These are phyloP conservation scores for Gadus macrocephalus DNA, from an alignment of 2,113 vertebrate species.

Conservation along the genomic window DNA sequence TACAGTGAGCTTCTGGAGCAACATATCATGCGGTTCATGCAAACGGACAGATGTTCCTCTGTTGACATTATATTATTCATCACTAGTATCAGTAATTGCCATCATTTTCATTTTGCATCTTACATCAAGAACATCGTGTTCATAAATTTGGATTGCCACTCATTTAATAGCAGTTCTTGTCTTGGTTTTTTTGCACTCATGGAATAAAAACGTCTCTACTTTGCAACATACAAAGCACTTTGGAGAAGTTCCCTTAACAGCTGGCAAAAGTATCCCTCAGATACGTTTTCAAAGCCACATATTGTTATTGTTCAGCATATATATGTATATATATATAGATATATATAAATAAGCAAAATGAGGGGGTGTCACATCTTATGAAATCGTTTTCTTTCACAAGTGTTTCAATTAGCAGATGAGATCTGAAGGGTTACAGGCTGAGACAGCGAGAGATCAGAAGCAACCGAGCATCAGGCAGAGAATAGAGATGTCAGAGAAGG, in stretches of 20 bases:
- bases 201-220: slow-evolving; percentile 59
- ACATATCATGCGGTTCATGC: slow-evolving; percentile 93
- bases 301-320: slow-evolving; percentile 54
- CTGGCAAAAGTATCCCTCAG: slow-evolving; percentile 45
- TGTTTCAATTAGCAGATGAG: slow-evolving; percentile 62
- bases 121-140: slow-evolving; percentile 52
- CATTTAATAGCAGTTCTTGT: slow-evolving; percentile 34
- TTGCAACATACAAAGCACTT: slow-evolving; percentile 68
- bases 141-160: slow-evolving; percentile 34
- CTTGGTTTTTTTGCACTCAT: slow-evolving; percentile 45
- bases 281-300: slow-evolving; percentile 59
- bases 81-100: slow-evolving; percentile 57
- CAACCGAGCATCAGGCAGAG: slow-evolving; percentile 75
- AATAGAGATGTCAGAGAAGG: slow-evolving; percentile 43
- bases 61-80: slow-evolving; percentile 60
- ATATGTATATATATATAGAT: background rate
- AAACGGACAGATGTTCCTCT: slow-evolving; percentile 75
- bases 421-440: slow-evolving; percentile 50
- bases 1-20: slow-evolving; percentile 76
- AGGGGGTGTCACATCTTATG: slow-evolving; percentile 54
- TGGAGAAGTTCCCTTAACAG: slow-evolving; percentile 60
- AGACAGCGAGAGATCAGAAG: slow-evolving; percentile 67
- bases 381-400: slow-evolving; percentile 58
- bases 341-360: slow-evolving; percentile 31
- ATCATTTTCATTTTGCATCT: slow-evolving; percentile 60